Percentiles rank a stretch among this genome's conserved stretches.
Evolutionary conservation across 2,113 vertebrate genomes (phyloP).

Genomic region (Chaetops frenatus): DNA sequence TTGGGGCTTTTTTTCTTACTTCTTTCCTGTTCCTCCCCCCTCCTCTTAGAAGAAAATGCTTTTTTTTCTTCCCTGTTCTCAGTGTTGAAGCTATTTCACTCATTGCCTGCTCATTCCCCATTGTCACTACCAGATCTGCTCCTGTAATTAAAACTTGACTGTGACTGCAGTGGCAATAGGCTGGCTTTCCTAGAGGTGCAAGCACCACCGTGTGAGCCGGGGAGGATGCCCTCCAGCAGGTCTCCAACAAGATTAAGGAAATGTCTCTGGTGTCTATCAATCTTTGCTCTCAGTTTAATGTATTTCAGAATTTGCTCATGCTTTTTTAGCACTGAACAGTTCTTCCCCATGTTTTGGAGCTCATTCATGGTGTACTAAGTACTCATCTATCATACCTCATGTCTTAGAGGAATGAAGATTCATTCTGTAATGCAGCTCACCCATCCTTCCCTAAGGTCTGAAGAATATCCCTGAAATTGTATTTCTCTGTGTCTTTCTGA

Average conservation of each 20-base stretch:
- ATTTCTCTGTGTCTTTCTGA: conserved; percentile 16
- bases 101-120: background rate
- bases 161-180: background rate
- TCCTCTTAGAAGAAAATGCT: background rate
- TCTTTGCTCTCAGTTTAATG: conserved; percentile 15
- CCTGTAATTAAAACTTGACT: conserved; percentile 22
- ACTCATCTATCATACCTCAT: conserved; percentile 19
- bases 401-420: conserved; percentile 9
- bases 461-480: background rate
- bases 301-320: conserved; percentile 38
- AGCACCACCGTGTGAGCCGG: background rate
- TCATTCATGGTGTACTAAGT: conserved; percentile 17
- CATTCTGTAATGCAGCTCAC: background rate
- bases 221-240: conserved; percentile 34
- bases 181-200: conserved; percentile 3
- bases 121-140: background rate
- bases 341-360: conserved; percentile 21
- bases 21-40: background rate
- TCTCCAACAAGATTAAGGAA: conserved; percentile 52
- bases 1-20: background rate
- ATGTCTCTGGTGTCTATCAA: conserved; percentile 51
- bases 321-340: conserved; percentile 16
- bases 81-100: background rate
- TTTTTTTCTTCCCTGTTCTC: conserved; percentile 31
- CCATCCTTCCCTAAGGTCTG: background rate